Evolutionary conservation across 1,140 invertebrate species (phyloP).

Genomic region (Drosophila repleta): DNA sequence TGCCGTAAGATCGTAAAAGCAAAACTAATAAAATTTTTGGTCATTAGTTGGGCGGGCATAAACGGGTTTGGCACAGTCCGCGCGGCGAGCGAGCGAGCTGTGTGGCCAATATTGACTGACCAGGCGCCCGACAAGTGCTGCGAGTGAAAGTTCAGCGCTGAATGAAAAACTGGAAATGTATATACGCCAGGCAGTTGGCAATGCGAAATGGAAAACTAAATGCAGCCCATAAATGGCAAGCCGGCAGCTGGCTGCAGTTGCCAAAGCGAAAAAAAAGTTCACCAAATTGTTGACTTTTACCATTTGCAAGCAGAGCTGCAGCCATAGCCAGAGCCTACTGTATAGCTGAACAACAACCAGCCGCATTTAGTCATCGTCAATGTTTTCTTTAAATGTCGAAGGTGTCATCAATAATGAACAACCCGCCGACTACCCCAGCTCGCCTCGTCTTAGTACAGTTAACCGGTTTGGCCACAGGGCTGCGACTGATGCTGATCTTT

Average conservation of each 20-base stretch:
- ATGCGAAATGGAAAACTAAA: constrained; percentile 77
- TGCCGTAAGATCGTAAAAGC: constrained; percentile 50
- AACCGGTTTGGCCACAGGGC: constrained; percentile 55
- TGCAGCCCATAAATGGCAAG: constrained; percentile 66
- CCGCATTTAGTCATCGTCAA: constrained; percentile 68
- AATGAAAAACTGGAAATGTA: constrained; percentile 51
- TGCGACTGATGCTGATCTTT: constrained; percentile 15
- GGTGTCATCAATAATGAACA: constrained; percentile 73
- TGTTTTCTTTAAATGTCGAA: constrained; percentile 73
- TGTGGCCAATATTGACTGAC: constrained; percentile 55
- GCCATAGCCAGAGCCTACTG: constrained; percentile 13
- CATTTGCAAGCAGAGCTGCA: constrained; percentile 46
- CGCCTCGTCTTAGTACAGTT: constrained; percentile 10
- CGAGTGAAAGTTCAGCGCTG: constrained; percentile 69
- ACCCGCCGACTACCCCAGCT: neutral
- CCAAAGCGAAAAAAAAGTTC: constrained; percentile 54
- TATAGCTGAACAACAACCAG: constrained; percentile 3
- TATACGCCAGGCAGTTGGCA: constrained; percentile 34
- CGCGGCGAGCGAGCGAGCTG: constrained; percentile 9
- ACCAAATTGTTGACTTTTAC: constrained; percentile 78
- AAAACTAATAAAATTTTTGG: constrained; percentile 76
- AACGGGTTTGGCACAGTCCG: constrained; percentile 52
- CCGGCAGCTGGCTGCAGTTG: constrained; percentile 34
- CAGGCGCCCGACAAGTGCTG: constrained; percentile 57
- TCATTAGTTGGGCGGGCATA: constrained; percentile 63